These are phyloP conservation scores for Sialis fuliginosa DNA, from an alignment of 2,888 invertebrate species.

Conservation along the genomic window DNA sequence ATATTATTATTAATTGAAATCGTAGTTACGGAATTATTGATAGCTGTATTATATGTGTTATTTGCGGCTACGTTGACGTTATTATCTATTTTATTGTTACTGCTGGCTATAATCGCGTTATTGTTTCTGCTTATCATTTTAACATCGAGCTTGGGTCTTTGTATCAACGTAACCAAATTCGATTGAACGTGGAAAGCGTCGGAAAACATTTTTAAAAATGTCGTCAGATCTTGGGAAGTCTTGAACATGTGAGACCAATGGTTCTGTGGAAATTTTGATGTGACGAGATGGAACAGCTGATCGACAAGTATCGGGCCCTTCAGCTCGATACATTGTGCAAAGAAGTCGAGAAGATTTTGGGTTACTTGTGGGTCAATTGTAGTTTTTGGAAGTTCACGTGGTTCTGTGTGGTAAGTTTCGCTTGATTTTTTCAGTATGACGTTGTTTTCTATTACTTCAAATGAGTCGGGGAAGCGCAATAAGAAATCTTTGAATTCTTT, in stretches of 20 bases:
- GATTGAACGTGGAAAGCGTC: constrained; percentile 87
- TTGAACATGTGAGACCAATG: constrained; percentile 79
- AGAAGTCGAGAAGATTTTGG: constrained; percentile 65
- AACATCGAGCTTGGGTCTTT: constrained; percentile 49
- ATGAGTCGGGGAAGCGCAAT: constrained; percentile 64
- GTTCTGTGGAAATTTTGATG: constrained; percentile 56
- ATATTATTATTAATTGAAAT: not conserved
- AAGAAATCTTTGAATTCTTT: constrained; percentile 88
- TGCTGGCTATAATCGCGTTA: not conserved
- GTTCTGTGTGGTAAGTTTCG: constrained; percentile 30
- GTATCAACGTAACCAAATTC: constrained; percentile 72
- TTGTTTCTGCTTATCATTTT: constrained; percentile 11
- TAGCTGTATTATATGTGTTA: not conserved
- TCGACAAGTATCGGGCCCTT: constrained; percentile 74
- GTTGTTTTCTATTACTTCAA: constrained; percentile 70
- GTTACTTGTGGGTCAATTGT: constrained; percentile 69
- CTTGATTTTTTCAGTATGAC: constrained; percentile 50
- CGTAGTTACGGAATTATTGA: not conserved
- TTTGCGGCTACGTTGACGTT: too few species aligned
- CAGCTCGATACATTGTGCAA: constrained; percentile 64
- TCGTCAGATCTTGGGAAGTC: constrained; percentile 73
- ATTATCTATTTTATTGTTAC: not conserved
- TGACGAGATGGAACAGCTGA: constrained; percentile 67
- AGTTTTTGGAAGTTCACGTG: constrained; percentile 51
- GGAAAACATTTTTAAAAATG: constrained; percentile 85